Percentiles rank a stretch among this genome's conserved stretches.
These are phyloP conservation scores for Nerophis ophidion DNA, from an alignment of 2,113 vertebrate genomes.

Conservation along the genomic window DNA sequence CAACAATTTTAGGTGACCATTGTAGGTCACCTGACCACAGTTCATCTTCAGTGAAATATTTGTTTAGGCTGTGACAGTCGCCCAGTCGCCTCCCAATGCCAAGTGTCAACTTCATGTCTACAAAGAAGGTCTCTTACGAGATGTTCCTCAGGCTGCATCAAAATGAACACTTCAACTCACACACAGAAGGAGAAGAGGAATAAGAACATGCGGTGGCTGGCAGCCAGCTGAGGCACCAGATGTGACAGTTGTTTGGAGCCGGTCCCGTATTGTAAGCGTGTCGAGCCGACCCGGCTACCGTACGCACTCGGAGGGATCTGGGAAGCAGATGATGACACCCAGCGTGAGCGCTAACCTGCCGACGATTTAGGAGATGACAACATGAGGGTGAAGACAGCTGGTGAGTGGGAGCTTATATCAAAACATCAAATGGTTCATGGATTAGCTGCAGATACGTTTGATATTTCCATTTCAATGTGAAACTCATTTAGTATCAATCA, in stretches of 20 bases:
- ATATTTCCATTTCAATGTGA: not conserved
- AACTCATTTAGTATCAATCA: slow-evolving; percentile 4
- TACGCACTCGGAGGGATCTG: slow-evolving; percentile 53
- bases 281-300: slow-evolving; percentile 42
- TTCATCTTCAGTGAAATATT: not conserved
- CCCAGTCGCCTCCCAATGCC: slow-evolving; percentile 7
- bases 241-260: slow-evolving; percentile 53
- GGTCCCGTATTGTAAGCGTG: slow-evolving; percentile 49
- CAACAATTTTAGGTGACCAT: no score
- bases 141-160: slow-evolving; percentile 29
- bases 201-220: slow-evolving; percentile 38
- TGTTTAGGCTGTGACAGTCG: slow-evolving; percentile 8
- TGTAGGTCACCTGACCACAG: slow-evolving; percentile 1
- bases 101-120: slow-evolving; percentile 30
- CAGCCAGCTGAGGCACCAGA: slow-evolving; percentile 59
- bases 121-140: slow-evolving; percentile 26
- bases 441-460: not conserved
- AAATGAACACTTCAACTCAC: slow-evolving; percentile 39
- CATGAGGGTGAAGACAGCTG: slow-evolving; percentile 6
- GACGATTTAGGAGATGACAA: slow-evolving; percentile 16
- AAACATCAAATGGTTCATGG: not conserved
- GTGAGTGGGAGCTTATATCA: slow-evolving; percentile 4
- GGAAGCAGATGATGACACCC: slow-evolving; percentile 55
- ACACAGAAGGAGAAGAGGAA: slow-evolving; percentile 14
- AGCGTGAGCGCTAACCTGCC: slow-evolving; percentile 19